These are phyloP conservation scores for Microchirus variegatus DNA, from an alignment of 2,797 vertebrate genomes.

Conservation along the genomic window DNA sequence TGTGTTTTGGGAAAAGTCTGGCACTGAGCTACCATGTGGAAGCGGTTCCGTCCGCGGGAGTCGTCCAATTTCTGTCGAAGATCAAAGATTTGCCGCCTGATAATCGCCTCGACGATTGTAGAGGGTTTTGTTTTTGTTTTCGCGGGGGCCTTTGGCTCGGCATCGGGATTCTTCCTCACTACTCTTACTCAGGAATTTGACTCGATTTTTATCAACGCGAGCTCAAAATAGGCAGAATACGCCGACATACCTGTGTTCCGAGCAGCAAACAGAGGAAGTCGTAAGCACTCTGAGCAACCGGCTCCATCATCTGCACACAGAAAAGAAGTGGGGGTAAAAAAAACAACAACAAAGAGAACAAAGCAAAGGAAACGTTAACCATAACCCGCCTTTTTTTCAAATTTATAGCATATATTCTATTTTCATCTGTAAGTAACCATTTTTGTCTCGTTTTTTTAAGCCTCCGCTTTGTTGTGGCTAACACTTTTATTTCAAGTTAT, in stretches of 20 bases:
- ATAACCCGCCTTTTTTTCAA: constrained; percentile 17
- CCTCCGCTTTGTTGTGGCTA: constrained; percentile 57
- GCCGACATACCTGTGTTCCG: not conserved
- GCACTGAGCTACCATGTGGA: constrained; percentile 47
- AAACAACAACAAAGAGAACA: constrained; percentile 41
- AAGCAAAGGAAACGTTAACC: constrained; percentile 47
- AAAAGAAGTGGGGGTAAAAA: not conserved
- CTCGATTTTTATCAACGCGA: too few relatives aligned
- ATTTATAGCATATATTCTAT: constrained; percentile 41
- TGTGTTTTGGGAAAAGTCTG: constrained; percentile 53
- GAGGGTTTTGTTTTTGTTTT: too few relatives aligned
- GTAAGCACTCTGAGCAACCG: too few relatives aligned
- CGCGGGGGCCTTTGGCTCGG: too few relatives aligned
- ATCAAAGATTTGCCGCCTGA: not conserved
- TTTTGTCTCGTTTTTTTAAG: constrained; percentile 16
- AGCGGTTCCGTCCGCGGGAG: constrained; percentile 33
- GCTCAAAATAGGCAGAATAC: not conserved
- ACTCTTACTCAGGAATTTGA: too few relatives aligned
- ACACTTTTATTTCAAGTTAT: constrained; percentile 27
- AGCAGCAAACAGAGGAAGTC: not conserved
- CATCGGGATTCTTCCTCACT: too few relatives aligned
- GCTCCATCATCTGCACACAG: constrained; percentile 12
- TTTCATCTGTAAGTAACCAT: constrained; percentile 16
- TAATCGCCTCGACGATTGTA: too few relatives aligned
- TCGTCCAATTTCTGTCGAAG: constrained; percentile 16